These are phyloP conservation scores for Dryadula phaetusa DNA, from an alignment of 2,888 invertebrate species.

Conservation along the genomic window DNA sequence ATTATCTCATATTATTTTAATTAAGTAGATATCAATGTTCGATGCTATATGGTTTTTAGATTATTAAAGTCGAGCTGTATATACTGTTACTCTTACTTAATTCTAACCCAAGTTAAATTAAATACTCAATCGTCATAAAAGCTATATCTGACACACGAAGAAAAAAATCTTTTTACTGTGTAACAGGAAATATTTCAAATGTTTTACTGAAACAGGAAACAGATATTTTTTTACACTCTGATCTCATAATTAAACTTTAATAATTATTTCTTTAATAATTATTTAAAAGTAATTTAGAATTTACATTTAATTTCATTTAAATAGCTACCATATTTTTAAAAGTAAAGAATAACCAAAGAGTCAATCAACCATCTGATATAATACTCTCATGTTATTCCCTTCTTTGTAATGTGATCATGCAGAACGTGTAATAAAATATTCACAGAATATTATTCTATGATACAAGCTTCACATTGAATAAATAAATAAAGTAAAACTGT, in stretches of 20 bases:
- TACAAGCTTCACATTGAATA: slow-evolving; percentile 7
- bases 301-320: too few relatives aligned
- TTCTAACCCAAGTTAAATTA: too few relatives aligned
- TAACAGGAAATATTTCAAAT: too few relatives aligned
- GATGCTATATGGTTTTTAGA: not conserved
- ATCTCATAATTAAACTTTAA: not conserved
- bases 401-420: slow-evolving; percentile 29
- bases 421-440: slow-evolving; percentile 29
- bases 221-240: not conserved
- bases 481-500: slow-evolving; percentile 25
- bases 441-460: slow-evolving; percentile 1
- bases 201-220: not conserved
- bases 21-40: not conserved
- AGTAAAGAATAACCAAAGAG: not conserved
- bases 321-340: too few relatives aligned
- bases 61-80: not conserved
- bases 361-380: slow-evolving; percentile 8
- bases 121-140: too few relatives aligned
- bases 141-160: too few relatives aligned
- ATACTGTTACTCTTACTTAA: too few relatives aligned
- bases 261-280: not conserved
- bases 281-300: too few relatives aligned
- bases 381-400: not conserved
- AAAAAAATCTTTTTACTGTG: not conserved
- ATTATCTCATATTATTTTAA: slow-evolving; percentile 2